Percentiles rank a stretch among this genome's conserved stretches.
phyloP scores from a whole-genome alignment of 23 tunicate genomes.

The Botrylloides violaceus region DNA sequence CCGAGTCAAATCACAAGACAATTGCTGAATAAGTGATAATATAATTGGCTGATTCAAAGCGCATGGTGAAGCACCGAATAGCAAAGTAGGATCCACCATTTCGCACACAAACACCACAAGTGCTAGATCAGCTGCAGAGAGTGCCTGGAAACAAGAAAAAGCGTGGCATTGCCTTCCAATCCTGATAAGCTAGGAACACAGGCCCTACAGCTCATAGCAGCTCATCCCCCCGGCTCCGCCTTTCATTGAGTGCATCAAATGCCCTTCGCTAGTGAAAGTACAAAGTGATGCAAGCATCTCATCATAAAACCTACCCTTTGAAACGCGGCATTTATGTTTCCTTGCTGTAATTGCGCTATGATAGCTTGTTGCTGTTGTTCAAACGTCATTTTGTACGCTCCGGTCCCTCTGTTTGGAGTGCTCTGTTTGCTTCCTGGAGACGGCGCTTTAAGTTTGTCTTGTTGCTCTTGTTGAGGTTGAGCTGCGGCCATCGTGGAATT shows the following conservation, averaged over 20 bases:
- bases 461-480: not conserved
- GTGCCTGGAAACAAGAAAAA: conserved; percentile 41
- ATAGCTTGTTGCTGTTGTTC: conserved; percentile 70
- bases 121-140: conserved; percentile 57
- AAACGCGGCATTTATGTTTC: conserved; percentile 71
- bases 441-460: not conserved
- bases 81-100: conserved; percentile 57
- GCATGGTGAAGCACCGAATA: conserved; percentile 62
- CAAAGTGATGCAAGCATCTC: no score
- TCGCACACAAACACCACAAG: conserved; percentile 80
- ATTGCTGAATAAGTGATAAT: conserved; percentile 76
- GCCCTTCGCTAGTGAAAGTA: no score
- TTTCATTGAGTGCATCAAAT: no score
- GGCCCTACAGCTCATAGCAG: no score
- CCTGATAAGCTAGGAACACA: not conserved
- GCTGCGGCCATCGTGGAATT: conserved; percentile 1
- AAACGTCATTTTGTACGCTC: conserved; percentile 5
- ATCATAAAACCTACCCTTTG: conserved; percentile 48
- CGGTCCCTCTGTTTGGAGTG: conserved; percentile 1
- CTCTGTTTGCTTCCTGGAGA: not conserved
- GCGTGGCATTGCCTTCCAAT: not conserved
- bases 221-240: no score
- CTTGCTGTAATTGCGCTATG: conserved; percentile 47
- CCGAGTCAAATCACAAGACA: conserved; percentile 57
- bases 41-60: conserved; percentile 76